Evolutionary conservation across 1,140 invertebrate genomes (phyloP), one percentile per base, ranked within the genome.

Genomic region (Tetranychus cinnabarinus): DNA sequence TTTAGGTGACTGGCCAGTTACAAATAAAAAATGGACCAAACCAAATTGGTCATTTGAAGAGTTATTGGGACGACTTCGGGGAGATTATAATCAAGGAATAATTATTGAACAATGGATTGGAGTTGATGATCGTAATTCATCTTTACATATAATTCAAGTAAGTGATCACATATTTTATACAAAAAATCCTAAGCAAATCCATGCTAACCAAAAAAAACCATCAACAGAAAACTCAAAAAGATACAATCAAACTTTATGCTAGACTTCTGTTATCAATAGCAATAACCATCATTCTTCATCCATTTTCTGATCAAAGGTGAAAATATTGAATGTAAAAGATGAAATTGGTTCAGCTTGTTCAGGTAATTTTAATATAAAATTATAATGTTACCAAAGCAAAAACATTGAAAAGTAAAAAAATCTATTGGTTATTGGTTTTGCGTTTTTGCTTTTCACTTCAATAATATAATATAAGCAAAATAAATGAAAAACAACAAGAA

Each of bases 1-100:
- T 31, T 72, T 93, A 4, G 88, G 88, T 13, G 88, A 87, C 4
- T 93, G 88, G 88, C 90, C 90, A 0, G 82, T 90, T 6, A 72
- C 91, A 1, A 80, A 85, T 65, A 84, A 81, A 0, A 76, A 76
- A 58, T 88, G 85, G 85, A 72, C 67, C 1, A 52, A 62, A 5
- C 50, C 73, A 75, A 2, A 79, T 79, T 66, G 48, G 62, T 63
- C 42, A 47, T 62, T 73, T 10, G 72, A 74, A 63, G 68, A 65
- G 2, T 63, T 74, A 34, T 58, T 74, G 3, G 86, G 83, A 2
- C 71, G 72, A 63, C 68, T 88, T 12, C 73, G 84, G 0, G 77
- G 81, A 1, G 76, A 81, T 6, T 87, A 82, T 66, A 89, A 89
- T 71, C 88, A 88, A 64, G 84, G 88, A 79, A 81, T 85, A 55